Base-by-base conservation (phyloP, 1,140 invertebrate species). In the Drosophila tani region DNA sequence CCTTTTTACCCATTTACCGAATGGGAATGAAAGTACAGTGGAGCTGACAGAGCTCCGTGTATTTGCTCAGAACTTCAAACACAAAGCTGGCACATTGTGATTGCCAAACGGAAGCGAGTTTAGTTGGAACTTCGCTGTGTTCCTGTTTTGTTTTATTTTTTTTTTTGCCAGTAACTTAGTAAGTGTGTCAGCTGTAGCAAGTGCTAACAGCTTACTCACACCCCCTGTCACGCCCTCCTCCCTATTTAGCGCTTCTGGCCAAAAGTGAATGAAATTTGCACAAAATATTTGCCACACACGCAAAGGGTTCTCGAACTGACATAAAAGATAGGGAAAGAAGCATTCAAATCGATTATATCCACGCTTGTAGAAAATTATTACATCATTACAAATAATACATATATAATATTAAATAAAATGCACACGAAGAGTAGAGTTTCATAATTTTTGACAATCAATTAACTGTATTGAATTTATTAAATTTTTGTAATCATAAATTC, bases 261-360 rank as follows among this genome's bases (percentile, higher is more conserved):
- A 56, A 57, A 77, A 77, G 63, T 77, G 75, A 77, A 77, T 49
- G 74, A 77, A 50, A 77, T 78, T 77, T 76, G 43, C 49, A 75
- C 2, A 75, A 64, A 59, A 57, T 59, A 55, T 47, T 47, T 55
- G 47, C 49, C 14, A 9, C 6, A 21, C 32, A 35, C 9, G 17
- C 17, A 53, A 40, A 49, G n/a, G 29, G 19, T 15, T 14, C 7
- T 9, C 27, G 29, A 67, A 55, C 43, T 12, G 17, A 12, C 45
- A 3, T 14, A 6, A 5, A 3, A 7, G 9, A 29, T 17, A 12
- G 24, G 19, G 24, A 56, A 55, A 19, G 1, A 7, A 19, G 6
- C 17, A 55, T 24, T 38, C 8, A 38, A 14, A 19, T 27, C 12
- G 29, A 19, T n/a, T 2, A 17, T 45, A 17, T 15, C 6, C 2